A percentile compares a stretch with the other conserved stretches of the same genome.
Conservation (phyloP, 2,113 vertebrate species). For the Carlito syrichta region DNA sequence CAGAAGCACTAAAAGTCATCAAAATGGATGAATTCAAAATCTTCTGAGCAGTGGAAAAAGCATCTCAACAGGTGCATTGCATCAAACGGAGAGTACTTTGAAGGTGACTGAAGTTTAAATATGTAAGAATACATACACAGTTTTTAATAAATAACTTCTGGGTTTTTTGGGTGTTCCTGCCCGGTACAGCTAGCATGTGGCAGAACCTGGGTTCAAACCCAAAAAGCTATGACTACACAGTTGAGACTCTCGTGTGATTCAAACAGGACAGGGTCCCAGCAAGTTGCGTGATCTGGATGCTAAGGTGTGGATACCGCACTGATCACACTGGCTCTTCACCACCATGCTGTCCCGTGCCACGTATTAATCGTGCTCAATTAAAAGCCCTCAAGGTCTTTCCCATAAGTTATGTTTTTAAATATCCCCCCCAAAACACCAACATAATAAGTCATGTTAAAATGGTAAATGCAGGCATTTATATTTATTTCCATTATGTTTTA, state of each 20-base stretch:
- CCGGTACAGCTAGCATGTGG: background rate
- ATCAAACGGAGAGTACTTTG: too few relatives aligned
- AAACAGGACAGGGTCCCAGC: background rate
- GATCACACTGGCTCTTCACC: background rate
- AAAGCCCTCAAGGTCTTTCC: background rate
- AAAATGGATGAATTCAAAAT: too few relatives aligned
- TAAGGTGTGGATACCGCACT: rapidly evolving
- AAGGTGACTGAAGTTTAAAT: too few relatives aligned
- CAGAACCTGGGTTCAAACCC: background rate
- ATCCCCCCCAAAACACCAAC: background rate
- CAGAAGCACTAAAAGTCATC: too few relatives aligned
- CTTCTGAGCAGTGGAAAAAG: too few relatives aligned
- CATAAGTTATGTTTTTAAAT: background rate
- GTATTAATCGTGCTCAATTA: background rate
- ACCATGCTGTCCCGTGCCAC: rapidly evolving
- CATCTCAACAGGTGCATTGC: too few relatives aligned
- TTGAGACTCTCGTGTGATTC: background rate
- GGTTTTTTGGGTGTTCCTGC: too few relatives aligned
- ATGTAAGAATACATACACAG: too few relatives aligned
- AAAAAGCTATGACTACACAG: background rate
- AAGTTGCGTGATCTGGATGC: background rate
- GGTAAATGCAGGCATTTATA: background rate
- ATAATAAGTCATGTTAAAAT: background rate
- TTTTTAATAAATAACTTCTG: too few relatives aligned
- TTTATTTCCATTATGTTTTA: background rate